Base-by-base conservation (phyloP, 2,113 vertebrate species). In the Oryzias woworae region DNA sequence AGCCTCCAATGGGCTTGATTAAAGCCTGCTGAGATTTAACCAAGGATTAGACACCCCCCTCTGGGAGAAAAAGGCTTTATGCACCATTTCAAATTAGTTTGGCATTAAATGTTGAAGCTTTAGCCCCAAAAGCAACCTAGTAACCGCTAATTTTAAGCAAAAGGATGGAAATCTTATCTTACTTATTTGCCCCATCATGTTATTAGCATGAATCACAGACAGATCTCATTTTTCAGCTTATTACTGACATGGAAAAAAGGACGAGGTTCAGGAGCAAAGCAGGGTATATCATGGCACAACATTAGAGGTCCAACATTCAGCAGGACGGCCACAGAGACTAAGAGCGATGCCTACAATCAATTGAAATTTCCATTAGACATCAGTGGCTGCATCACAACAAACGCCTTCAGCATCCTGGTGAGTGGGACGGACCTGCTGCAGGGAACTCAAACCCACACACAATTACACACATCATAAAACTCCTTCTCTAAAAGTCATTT, bases 1-100 rank as follows among this genome's bases (percentile, higher is more conserved):
- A 71, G 53, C 68, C 58, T 78, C 68, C 74, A 67, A 59, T 62
- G 65, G 75, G 63, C 44, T 59, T 81, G 78, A 90, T 87, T 87
- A 88, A 82, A 83, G 79, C 75, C 75, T 75, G 69, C 60, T 70
- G 69, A 73, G 78, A 80, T 84, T 80, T 73, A 76, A 58, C 67
- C 66, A 77, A 76, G 77, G 63, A 88, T 85, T 83, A 84, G 63
- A 78, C 42, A 26, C 53, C 78, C 61, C 36, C 71, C 78, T 72
- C 73, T 73, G 53, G 80, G 70, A 77, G 26, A 24, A 42, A 44
- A 51, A 71, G 53, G 58, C 36, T 71, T 58, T 53, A 46, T 65
- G 53, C 81, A 86, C 60, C 51, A 66, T 76, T 69, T 51, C 14
- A 83, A 81, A 73, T 77, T 28, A 74, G 80, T 81, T 71, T 42